Evolutionary conservation across 2,888 invertebrate genomes (phyloP).

Genomic region (Drosophila maculinotata): DNA sequence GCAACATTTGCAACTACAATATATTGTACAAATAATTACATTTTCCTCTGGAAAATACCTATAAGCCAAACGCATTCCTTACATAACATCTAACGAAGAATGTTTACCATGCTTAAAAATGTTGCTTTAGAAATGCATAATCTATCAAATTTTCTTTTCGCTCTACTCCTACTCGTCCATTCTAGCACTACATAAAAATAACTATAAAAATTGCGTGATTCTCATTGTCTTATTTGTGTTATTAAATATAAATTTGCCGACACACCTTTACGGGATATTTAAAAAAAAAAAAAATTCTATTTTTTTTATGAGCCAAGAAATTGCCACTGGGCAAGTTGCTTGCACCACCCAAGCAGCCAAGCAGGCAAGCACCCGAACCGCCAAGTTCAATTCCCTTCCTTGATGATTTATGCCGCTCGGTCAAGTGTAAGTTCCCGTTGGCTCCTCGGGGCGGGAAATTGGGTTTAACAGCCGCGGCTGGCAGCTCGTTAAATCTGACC

Average conservation of each 20-base stretch:
- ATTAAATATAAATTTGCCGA: slow-evolving; percentile 70
- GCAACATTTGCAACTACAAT: no score
- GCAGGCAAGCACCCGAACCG: slow-evolving; percentile 12
- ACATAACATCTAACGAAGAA: no score
- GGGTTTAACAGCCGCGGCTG: slow-evolving; percentile 72
- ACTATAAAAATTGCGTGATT: slow-evolving; percentile 31
- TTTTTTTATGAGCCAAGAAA: slow-evolving; percentile 66
- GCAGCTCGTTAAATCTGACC: slow-evolving; percentile 75
- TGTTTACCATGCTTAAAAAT: background rate
- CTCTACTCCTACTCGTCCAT: background rate
- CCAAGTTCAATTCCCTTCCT: slow-evolving; percentile 31
- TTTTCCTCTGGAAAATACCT: no score
- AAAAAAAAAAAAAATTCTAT: slow-evolving; percentile 29
- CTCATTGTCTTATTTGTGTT: slow-evolving; percentile 74
- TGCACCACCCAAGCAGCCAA: slow-evolving; percentile 11
- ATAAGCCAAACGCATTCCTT: no score
- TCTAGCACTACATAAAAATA: slow-evolving; percentile 7
- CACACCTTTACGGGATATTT: slow-evolving; percentile 61
- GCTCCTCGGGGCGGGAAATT: slow-evolving; percentile 70
- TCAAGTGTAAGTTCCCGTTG: slow-evolving; percentile 76
- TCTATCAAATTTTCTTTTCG: background rate
- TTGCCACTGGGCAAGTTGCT: slow-evolving; percentile 35
- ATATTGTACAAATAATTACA: no score
- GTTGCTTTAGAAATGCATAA: background rate
- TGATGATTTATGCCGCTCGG: slow-evolving; percentile 76